Evolutionary conservation across 2,113 vertebrate genomes (phyloP).

Genomic region (Cheilinus undulatus): DNA sequence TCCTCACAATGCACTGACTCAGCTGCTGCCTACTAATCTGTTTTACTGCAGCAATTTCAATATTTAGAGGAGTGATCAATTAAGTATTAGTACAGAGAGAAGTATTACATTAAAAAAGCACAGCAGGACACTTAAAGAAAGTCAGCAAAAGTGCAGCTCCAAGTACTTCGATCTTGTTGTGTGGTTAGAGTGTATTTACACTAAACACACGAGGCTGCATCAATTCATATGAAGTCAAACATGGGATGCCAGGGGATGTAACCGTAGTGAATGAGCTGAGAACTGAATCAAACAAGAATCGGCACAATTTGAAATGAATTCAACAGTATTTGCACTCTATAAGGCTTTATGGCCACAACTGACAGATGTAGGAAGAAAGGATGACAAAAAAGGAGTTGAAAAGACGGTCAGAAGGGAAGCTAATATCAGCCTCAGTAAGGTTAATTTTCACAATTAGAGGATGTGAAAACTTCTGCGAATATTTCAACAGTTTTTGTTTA

Average conservation of each 20-base stretch:
- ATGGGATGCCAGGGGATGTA: not conserved
- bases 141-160: not conserved
- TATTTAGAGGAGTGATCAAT: conserved; percentile 11
- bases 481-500: too few relatives aligned
- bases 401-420: too few relatives aligned
- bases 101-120: conserved; percentile 1
- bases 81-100: not conserved
- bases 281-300: not conserved
- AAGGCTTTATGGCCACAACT: too few relatives aligned
- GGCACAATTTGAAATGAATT: not conserved
- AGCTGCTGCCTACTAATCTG: conserved; percentile 40
- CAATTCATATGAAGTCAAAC: not conserved
- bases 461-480: too few relatives aligned
- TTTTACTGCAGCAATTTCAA: conserved; percentile 34
- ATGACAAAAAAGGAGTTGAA: too few relatives aligned
- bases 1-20: conserved; percentile 34
- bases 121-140: not conserved
- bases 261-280: not conserved
- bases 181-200: not conserved
- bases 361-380: too few relatives aligned
- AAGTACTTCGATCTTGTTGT: not conserved
- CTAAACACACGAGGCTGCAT: not conserved
- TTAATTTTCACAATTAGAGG: too few relatives aligned
- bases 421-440: too few relatives aligned
- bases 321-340: not conserved